Percentiles rank a stretch among this genome's conserved stretches.
These are phyloP conservation scores for Paratilapia polleni DNA, from an alignment of 2,113 vertebrate genomes.

Conservation along the genomic window DNA sequence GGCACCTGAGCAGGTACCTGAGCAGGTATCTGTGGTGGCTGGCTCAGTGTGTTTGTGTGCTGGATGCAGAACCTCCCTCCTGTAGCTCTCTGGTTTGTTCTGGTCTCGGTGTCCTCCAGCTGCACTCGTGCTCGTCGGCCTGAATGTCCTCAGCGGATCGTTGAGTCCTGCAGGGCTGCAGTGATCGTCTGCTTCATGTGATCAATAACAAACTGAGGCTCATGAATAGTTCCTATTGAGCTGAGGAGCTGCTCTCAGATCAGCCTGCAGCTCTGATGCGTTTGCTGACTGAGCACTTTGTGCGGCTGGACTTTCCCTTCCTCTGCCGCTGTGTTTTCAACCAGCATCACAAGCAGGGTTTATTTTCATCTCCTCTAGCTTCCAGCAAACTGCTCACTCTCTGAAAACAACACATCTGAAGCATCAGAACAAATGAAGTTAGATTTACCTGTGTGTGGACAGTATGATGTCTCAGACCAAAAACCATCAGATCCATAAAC, in stretches of 20 bases:
- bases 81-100: neutral
- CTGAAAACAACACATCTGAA: neutral
- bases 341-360: neutral
- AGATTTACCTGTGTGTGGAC: neutral
- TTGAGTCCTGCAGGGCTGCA: neutral
- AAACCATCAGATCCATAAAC: neutral
- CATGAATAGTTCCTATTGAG: conserved; percentile 47
- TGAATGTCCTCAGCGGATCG: neutral
- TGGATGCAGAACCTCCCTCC: neutral
- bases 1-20: conserved; percentile 45
- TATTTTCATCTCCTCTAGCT: neutral
- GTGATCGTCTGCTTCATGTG: conserved; percentile 1
- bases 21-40: conserved; percentile 6
- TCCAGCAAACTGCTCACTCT: neutral
- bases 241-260: neutral
- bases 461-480: neutral
- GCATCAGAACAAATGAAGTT: neutral
- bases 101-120: neutral
- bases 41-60: neutral
- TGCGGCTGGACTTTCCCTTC: neutral
- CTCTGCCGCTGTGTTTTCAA: neutral
- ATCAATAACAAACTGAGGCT: conserved; percentile 9
- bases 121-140: neutral
- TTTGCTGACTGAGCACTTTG: conserved; percentile 23
- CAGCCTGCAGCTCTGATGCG: conserved; percentile 15